These are phyloP conservation scores for Chloropsis cyanopogon DNA, from an alignment of 2,113 vertebrate species.

Conservation along the genomic window DNA sequence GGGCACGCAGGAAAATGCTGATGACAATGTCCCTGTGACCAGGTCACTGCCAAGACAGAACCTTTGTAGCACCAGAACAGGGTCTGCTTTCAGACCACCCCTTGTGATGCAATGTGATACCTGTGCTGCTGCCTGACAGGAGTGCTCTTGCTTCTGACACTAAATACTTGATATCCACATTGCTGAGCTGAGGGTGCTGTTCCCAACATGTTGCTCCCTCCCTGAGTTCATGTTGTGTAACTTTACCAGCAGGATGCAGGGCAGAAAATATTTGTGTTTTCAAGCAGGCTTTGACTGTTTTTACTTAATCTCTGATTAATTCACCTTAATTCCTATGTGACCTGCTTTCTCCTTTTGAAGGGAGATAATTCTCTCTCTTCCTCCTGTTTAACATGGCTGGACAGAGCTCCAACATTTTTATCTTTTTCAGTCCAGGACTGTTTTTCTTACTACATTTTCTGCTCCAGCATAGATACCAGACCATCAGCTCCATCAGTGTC, in stretches of 20 bases:
- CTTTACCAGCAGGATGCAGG: background rate
- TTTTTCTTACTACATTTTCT: background rate
- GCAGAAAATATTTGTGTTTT: background rate
- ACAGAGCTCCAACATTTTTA: background rate
- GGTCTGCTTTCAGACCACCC: background rate
- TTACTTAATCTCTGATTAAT: background rate
- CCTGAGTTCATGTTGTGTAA: background rate
- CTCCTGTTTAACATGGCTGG: background rate
- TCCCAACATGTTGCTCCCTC: background rate
- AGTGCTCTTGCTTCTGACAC: background rate
- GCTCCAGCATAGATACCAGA: background rate
- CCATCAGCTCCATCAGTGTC: background rate
- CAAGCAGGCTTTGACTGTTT: background rate
- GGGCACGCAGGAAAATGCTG: no score
- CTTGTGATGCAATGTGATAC: background rate
- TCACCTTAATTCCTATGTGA: background rate
- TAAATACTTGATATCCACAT: background rate
- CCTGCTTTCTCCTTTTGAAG: background rate
- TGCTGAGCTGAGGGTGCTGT: background rate
- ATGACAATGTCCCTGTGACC: rapidly evolving
- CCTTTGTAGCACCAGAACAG: no score
- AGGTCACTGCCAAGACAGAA: background rate
- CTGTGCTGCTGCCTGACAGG: background rate
- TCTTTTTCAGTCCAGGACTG: background rate
- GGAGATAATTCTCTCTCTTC: background rate